Evolutionary conservation across 2,888 invertebrate genomes (phyloP).

Genomic region (Parasteatoda lunata): DNA sequence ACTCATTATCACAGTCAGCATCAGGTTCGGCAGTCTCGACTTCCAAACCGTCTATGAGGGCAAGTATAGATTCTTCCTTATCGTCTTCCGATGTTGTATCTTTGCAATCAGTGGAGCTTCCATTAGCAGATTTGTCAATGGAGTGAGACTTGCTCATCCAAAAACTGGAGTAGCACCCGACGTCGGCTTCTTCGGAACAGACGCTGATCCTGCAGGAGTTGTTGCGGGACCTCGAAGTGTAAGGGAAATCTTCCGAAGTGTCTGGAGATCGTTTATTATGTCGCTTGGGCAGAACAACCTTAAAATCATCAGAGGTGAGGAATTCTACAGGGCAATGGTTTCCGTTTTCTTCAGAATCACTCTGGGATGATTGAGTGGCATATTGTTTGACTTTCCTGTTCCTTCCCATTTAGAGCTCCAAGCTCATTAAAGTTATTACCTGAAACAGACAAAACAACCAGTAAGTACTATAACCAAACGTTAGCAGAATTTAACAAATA

Average conservation of each 20-base stretch:
- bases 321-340: slow-evolving; percentile 18
- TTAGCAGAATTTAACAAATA: too few species aligned
- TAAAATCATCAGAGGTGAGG: slow-evolving; percentile 53
- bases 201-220: slow-evolving; percentile 6
- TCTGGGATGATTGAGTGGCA: slow-evolving; percentile 9
- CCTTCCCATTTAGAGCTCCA: slow-evolving; percentile 51
- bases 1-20: neutral
- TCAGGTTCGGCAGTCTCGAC: neutral
- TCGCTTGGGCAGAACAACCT: slow-evolving; percentile 24
- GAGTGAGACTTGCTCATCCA: slow-evolving; percentile 12
- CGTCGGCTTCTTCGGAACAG: neutral
- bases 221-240: slow-evolving; percentile 8
- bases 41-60: neutral
- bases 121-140: neutral
- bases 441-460: neutral
- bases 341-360: neutral
- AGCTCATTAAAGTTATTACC: slow-evolving; percentile 29
- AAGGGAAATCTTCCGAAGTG: neutral
- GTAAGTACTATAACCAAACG: too few species aligned
- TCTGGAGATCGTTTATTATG: slow-evolving; percentile 14
- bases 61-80: neutral
- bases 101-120: neutral
- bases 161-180: slow-evolving; percentile 32
- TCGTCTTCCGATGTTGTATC: neutral
- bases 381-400: slow-evolving; percentile 41